phyloP scores from a whole-genome alignment of 2,888 invertebrate species.

The Erpobdella octoculata region DNA sequence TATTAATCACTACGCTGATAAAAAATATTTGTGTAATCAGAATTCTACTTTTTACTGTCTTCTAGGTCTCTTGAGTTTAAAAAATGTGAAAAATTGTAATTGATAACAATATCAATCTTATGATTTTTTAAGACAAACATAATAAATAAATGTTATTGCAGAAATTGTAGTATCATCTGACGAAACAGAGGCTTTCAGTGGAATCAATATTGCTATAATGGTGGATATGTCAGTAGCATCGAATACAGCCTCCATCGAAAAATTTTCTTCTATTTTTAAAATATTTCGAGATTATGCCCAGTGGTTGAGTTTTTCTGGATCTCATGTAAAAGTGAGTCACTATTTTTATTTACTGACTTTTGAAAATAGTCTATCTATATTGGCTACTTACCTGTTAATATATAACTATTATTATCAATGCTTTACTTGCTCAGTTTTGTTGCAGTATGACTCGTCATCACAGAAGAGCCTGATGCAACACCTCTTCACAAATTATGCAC shows the following conservation, averaged over 20 bases:
- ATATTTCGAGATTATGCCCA: conserved; percentile 9
- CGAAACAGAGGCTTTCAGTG: conserved; percentile 21
- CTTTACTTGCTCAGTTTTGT: not conserved
- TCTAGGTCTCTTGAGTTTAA: not conserved
- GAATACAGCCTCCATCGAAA: not conserved
- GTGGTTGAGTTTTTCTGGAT: conserved; percentile 1
- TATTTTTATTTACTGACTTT: no score
- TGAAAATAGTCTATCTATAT: no score
- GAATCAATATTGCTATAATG: conserved; percentile 13
- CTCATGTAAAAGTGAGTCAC: conserved; percentile 17
- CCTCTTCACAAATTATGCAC: not conserved
- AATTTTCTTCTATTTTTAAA: not conserved
- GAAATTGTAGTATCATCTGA: conserved; percentile 16
- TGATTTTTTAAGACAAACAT: not conserved
- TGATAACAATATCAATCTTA: not conserved
- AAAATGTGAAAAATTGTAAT: not conserved
- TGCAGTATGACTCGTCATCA: no score
- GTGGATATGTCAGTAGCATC: not conserved
- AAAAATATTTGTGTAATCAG: not conserved
- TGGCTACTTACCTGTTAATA: not conserved
- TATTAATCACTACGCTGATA: no score
- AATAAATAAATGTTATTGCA: not conserved
- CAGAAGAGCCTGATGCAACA: not conserved
- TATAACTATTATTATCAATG: not conserved
- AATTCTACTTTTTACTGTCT: not conserved